These are phyloP conservation scores for Pandion haliaetus DNA, from an alignment of 2,113 vertebrate species.

Conservation along the genomic window DNA sequence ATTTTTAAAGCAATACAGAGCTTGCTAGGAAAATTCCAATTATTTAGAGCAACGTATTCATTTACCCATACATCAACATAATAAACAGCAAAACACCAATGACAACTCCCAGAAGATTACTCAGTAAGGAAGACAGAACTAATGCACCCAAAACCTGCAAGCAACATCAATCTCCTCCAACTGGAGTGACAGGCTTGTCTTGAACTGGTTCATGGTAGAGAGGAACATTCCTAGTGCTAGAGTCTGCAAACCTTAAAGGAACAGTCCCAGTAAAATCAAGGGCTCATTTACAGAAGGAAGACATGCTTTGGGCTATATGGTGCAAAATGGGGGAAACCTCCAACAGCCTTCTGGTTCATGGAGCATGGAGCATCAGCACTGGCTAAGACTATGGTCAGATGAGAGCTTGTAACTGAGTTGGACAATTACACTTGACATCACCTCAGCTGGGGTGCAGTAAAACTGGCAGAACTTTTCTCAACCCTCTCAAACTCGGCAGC, in stretches of 20 bases:
- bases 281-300: not conserved
- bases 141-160: constrained; percentile 34
- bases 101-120: constrained; percentile 12
- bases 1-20: not conserved
- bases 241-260: constrained; percentile 7
- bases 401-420: not conserved
- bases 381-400: not conserved
- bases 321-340: not conserved
- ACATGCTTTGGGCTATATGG: not conserved
- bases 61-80: constrained; percentile 35
- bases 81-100: not conserved
- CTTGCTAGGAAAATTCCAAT: not conserved
- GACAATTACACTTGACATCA: not conserved
- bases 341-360: not conserved
- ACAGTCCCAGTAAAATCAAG: not conserved
- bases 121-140: constrained; percentile 11
- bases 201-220: not conserved
- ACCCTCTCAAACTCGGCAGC: not conserved
- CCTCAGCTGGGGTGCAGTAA: fast-evolving
- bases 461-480: not conserved
- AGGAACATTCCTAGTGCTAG: not conserved
- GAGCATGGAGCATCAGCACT: not conserved
- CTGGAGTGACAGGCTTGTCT: constrained; percentile 47
- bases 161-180: constrained; percentile 24
- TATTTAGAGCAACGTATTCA: not conserved